phyloP scores from a whole-genome alignment of 1,140 invertebrate genomes.

The Tetragonula clypearis region DNA sequence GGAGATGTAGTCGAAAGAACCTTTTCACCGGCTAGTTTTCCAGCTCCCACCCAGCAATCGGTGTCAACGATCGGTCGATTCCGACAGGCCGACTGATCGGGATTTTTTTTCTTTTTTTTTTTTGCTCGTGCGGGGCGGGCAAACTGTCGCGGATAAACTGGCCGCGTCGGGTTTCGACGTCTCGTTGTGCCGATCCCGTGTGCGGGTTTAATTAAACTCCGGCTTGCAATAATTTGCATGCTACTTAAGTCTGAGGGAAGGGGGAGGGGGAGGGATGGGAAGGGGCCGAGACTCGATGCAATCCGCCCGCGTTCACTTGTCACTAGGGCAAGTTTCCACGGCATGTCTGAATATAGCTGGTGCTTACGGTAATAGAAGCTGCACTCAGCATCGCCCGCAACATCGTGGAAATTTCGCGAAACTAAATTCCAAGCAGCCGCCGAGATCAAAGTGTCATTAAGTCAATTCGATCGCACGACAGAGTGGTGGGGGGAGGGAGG shows the following conservation, averaged over 20 bases:
- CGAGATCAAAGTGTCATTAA: constrained; percentile 41
- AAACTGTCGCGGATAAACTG: not conserved
- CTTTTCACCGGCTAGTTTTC: not conserved
- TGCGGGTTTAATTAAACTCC: not conserved
- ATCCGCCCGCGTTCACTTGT: constrained; percentile 2
- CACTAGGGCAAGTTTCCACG: not conserved
- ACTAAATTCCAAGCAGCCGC: constrained; percentile 6
- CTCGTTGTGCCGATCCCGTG: not conserved
- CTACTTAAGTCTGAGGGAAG: not conserved
- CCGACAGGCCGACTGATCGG: too few species aligned
- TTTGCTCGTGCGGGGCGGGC: not conserved
- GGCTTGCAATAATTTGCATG: constrained; percentile 4
- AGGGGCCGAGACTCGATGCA: not conserved
- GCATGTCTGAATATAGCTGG: not conserved
- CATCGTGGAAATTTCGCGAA: constrained; percentile 9
- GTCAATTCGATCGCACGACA: constrained; percentile 16
- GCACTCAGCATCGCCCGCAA: not conserved
- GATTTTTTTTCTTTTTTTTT: not conserved
- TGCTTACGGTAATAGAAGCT: not conserved
- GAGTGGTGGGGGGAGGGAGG: too few species aligned
- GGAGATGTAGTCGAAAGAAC: constrained; percentile 23
- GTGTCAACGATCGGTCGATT: not conserved
- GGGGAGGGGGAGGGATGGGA: too few species aligned
- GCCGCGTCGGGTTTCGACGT: not conserved
- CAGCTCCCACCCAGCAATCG: not conserved